Percentiles rank a stretch among this genome's conserved stretches.
Evolutionary conservation across 2,888 invertebrate genomes (phyloP).

Genomic region (Autographa gamma): DNA sequence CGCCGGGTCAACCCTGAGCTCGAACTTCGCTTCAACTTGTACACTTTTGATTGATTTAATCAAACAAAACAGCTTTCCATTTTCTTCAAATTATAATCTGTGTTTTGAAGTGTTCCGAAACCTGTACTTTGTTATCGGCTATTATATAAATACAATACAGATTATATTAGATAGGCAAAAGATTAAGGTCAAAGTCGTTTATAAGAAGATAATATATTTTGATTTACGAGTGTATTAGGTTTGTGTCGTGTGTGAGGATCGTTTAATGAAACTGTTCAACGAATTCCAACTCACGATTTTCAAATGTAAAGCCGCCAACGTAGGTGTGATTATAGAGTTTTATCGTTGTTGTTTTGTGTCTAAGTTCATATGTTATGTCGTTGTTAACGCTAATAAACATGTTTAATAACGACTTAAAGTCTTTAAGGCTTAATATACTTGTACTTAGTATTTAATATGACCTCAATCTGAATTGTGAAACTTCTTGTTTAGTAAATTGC

Average conservation of each 20-base stretch:
- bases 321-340: slow-evolving; percentile 28
- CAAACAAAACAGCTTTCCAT: slow-evolving; percentile 65
- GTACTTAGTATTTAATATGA: slow-evolving; percentile 20
- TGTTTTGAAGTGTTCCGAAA: slow-evolving; percentile 47
- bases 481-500: slow-evolving; percentile 10
- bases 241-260: slow-evolving; percentile 13
- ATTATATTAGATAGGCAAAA: slow-evolving; percentile 18
- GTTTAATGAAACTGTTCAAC: slow-evolving; percentile 37
- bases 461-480: slow-evolving; percentile 15
- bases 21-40: slow-evolving; percentile 59
- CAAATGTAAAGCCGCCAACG: slow-evolving; percentile 18
- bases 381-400: slow-evolving; percentile 34
- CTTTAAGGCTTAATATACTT: slow-evolving; percentile 19
- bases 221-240: slow-evolving; percentile 18
- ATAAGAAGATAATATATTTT: slow-evolving; percentile 26
- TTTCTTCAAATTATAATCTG: slow-evolving; percentile 61
- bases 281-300: slow-evolving; percentile 39
- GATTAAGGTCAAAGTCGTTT: slow-evolving; percentile 45
- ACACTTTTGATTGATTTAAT: slow-evolving; percentile 74
- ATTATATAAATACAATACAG: slow-evolving; percentile 30
- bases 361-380: slow-evolving; percentile 30
- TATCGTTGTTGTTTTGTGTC: slow-evolving; percentile 39
- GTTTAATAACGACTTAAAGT: slow-evolving; percentile 34
- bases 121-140: slow-evolving; percentile 38
- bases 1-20: slow-evolving; percentile 57